Base-by-base conservation (phyloP, 2,113 vertebrate species). In the Xiphias gladius region DNA sequence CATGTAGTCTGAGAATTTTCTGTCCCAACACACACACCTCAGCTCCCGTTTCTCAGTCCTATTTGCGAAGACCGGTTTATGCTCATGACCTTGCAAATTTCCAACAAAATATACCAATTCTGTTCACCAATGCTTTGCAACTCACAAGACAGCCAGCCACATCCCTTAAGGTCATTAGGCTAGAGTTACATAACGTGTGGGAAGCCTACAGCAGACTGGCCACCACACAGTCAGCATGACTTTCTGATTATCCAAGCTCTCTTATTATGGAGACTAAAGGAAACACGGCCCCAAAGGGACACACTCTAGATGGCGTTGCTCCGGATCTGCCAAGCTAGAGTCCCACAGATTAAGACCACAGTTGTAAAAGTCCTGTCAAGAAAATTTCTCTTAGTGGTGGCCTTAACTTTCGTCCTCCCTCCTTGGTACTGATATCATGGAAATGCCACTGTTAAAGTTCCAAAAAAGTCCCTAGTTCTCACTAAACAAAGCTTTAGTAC, bases 171-270 rank as follows among this genome's bases (percentile, higher is more conserved):
- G 92, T 93, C 93, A 91, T 91, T 86, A 89, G 89, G 89, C 80
- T 91, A 84, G 86, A 77, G 90, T 94, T 94, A 92, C 90, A 89
- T 92, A 93, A 93, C 90, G 84, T 86, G 87, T 91, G 90, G 89
- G 83, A 89, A 93, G 91, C 86, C 85, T 82, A 86, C 87, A 88
- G 86, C 91, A 86, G 80, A 86, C 86, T 82, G 88, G 85, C 89
- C 84, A 85, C 89, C 91, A 86, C 91, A 92, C 90, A 88, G 91
- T 90, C 89, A 89, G 86, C 90, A 91, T 91, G 89, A 90, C 92
- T 92, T 87, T 88, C 89, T 90, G 90, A 93, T 90, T 91, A 90
- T 89, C 82, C 79, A 82, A 80, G 86, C 75, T 70, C 87, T 92
- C 85, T 82, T 89, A 88, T 90, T 91, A 91, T 87, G 80, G 79